Conservation (phyloP, 2,113 vertebrate genomes). For the Microtus richardsoni region DNA sequence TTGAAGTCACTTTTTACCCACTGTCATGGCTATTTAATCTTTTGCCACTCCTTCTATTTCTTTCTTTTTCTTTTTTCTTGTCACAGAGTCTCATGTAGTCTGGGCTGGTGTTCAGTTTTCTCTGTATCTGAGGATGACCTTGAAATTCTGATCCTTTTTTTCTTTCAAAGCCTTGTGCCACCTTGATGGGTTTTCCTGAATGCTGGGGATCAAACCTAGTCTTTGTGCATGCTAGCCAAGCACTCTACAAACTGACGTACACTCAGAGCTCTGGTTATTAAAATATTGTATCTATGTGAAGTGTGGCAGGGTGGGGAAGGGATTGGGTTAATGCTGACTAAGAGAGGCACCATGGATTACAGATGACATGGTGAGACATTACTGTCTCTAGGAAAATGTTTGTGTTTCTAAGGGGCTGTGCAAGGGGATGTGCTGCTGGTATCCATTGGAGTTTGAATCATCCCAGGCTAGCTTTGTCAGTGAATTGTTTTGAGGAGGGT, state of each 20-base stretch:
- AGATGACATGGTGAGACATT: background rate
- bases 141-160: background rate
- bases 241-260: background rate
- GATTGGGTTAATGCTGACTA: background rate
- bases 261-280: background rate
- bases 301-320: background rate
- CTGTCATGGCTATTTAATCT: background rate
- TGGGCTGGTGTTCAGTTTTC: background rate
- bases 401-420: conserved; percentile 5
- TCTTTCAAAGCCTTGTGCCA: background rate
- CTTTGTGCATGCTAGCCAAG: background rate
- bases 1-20: conserved; percentile 16
- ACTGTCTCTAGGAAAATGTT: background rate
- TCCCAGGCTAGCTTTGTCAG: background rate
- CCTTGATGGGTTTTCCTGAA: background rate
- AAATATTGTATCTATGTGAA: conserved; percentile 1
- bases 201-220: background rate
- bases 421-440: background rate
- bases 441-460: background rate
- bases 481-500: conserved; percentile 1
- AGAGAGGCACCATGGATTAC: background rate
- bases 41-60: background rate
- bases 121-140: background rate
- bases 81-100: background rate
- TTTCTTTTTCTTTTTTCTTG: background rate